These are phyloP conservation scores for Mellivora capensis DNA, from an alignment of 2,113 vertebrate genomes.

Conservation along the genomic window DNA sequence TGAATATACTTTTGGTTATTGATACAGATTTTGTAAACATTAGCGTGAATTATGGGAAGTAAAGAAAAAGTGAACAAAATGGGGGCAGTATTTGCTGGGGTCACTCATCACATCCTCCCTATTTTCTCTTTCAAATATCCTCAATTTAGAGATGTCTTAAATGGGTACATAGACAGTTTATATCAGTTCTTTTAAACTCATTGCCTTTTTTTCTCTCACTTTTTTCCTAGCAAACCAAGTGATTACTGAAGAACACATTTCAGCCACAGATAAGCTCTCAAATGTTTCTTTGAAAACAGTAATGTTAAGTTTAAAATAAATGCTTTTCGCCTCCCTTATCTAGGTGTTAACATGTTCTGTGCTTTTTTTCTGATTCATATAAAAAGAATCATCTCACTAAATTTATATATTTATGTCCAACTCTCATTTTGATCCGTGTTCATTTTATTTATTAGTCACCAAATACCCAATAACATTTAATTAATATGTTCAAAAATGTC, in stretches of 20 bases:
- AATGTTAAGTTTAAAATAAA: slow-evolving; percentile 6
- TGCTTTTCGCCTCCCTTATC: slow-evolving; percentile 15
- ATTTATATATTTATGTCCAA: neutral
- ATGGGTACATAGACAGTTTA: neutral
- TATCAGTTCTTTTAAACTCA: neutral
- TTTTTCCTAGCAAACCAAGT: neutral
- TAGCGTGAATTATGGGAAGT: neutral
- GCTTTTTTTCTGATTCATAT: neutral
- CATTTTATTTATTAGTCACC: neutral
- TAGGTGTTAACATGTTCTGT: neutral
- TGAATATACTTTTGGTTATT: neutral
- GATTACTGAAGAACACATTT: neutral
- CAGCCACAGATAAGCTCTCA: slow-evolving; percentile 21
- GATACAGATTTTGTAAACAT: neutral
- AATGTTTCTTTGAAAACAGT: neutral
- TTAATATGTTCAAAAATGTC: neutral
- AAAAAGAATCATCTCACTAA: neutral
- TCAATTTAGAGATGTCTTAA: neutral
- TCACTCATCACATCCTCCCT: neutral
- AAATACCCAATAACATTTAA: neutral
- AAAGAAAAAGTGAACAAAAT: neutral
- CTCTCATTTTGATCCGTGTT: neutral
- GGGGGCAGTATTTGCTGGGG: neutral
- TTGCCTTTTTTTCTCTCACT: neutral
- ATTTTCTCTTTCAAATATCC: neutral